Evolutionary conservation across 2,797 vertebrate species (phyloP).

Genomic region (Tapera naevia): DNA sequence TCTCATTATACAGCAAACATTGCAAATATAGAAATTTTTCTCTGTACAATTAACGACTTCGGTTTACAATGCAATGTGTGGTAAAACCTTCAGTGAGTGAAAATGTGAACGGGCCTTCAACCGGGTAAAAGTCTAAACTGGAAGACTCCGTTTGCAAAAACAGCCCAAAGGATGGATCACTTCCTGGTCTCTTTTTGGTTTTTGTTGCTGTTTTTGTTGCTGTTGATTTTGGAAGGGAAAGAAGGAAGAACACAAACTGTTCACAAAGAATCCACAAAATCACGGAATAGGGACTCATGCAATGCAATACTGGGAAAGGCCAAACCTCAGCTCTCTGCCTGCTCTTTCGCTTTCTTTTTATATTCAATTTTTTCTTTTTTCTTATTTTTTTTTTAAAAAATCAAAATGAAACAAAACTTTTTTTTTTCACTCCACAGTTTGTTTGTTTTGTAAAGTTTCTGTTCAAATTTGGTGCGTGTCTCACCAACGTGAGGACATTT

Average conservation of each 20-base stretch:
- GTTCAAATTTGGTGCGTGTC: conserved; percentile 80
- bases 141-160: conserved; percentile 79
- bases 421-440: conserved; percentile 25
- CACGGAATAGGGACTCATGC: conserved; percentile 87
- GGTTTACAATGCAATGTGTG: conserved; percentile 75
- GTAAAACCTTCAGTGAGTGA: conserved; percentile 69
- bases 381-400: conserved; percentile 76
- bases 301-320: conserved; percentile 73
- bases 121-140: conserved; percentile 71
- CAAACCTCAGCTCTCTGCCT: conserved; percentile 48
- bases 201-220: conserved; percentile 74
- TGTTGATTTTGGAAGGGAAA: conserved; percentile 68
- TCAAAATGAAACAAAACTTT: conserved; percentile 61
- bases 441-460: conserved; percentile 68
- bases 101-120: conserved; percentile 74
- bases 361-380: conserved; percentile 78
- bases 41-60: conserved; percentile 90
- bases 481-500: conserved; percentile 33
- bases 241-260: conserved; percentile 78
- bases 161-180: conserved; percentile 65
- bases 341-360: conserved; percentile 9
- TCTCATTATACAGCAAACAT: conserved; percentile 90
- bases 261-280: conserved; percentile 91
- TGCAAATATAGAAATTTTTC: conserved; percentile 97
- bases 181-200: conserved; percentile 66